These are phyloP conservation scores for Sebastes baramenuke DNA, from an alignment of 2,797 vertebrate species.

Conservation along the genomic window DNA sequence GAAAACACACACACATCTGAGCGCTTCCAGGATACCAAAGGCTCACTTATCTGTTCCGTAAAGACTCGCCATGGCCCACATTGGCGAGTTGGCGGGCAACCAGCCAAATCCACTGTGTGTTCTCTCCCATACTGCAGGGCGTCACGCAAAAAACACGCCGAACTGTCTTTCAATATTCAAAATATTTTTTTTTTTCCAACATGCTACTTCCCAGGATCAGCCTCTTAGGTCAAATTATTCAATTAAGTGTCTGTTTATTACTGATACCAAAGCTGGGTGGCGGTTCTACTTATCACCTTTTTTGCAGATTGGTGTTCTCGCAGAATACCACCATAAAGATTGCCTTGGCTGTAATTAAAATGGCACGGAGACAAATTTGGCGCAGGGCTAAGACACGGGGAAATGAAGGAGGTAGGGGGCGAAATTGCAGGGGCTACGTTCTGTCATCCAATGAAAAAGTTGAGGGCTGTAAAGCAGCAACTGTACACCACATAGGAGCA, in stretches of 20 bases:
- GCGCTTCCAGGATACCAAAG: constrained; percentile 79
- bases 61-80: constrained; percentile 79
- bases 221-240: constrained; percentile 91
- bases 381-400: constrained; percentile 77
- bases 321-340: constrained; percentile 89
- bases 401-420: constrained; percentile 71
- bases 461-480: constrained; percentile 40
- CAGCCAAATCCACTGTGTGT: constrained; percentile 77
- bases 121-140: constrained; percentile 72
- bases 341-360: constrained; percentile 89
- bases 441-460: constrained; percentile 77
- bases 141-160: constrained; percentile 64
- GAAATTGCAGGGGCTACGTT: constrained; percentile 67
- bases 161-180: constrained; percentile 82
- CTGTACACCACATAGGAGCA: constrained; percentile 46
- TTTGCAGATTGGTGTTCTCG: constrained; percentile 88
- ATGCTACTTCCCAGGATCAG: constrained; percentile 85
- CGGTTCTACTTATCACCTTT: constrained; percentile 88
- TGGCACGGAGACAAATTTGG: constrained; percentile 89
- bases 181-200: constrained; percentile 79
- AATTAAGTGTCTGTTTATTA: constrained; percentile 91
- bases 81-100: constrained; percentile 77
- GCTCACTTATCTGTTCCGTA: constrained; percentile 81
- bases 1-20: constrained; percentile 47
- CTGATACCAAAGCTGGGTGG: constrained; percentile 87